Conservation (phyloP, 2,797 vertebrate species). For the Lithobates pipiens region DNA sequence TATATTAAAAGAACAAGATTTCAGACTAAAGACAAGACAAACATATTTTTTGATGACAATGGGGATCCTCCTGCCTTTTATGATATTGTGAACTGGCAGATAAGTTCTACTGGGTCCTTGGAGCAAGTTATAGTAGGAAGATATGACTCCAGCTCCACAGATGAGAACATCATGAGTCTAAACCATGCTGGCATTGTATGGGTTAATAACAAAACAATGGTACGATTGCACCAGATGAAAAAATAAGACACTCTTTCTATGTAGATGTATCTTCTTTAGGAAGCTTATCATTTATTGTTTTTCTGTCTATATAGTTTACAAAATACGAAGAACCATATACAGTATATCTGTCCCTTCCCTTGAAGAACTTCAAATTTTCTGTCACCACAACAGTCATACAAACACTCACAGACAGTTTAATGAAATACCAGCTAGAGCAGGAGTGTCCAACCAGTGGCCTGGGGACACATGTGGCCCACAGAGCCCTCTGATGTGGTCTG, state of each 20-base stretch:
- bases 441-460: no score
- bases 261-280: no score
- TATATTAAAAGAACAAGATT: constrained; percentile 39
- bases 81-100: constrained; percentile 40
- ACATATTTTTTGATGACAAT: constrained; percentile 35
- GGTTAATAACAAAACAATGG: constrained; percentile 1
- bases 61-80: constrained; percentile 34
- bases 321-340: no score
- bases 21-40: constrained; percentile 9
- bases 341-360: no score
- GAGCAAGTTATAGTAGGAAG: constrained; percentile 24
- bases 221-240: background rate
- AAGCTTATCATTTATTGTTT: no score
- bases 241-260: background rate
- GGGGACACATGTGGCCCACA: no score
- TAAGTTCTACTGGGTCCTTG: background rate
- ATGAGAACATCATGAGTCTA: constrained; percentile 1
- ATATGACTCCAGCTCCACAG: constrained; percentile 5
- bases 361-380: no score
- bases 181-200: constrained; percentile 20
- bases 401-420: no score
- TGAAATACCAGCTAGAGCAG: no score
- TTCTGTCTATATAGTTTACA: no score
- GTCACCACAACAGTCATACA: no score
- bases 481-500: no score